These are phyloP conservation scores for Amphipoea oculea DNA, from an alignment of 2,888 invertebrate species.

Conservation along the genomic window DNA sequence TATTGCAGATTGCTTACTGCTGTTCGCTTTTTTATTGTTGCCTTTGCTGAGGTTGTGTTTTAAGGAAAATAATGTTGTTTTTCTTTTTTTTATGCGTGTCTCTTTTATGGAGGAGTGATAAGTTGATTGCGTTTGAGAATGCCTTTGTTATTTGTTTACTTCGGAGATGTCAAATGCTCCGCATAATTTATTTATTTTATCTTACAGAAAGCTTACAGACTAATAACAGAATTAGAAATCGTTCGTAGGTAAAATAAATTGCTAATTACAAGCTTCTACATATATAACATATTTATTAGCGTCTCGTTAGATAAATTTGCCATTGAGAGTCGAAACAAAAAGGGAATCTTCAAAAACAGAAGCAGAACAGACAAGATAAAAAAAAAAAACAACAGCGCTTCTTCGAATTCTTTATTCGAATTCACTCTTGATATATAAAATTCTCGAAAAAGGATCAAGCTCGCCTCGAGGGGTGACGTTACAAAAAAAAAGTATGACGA, in stretches of 20 bases:
- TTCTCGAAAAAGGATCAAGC: conserved; percentile 48
- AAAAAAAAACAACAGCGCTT: conserved; percentile 1
- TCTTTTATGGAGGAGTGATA: conserved; percentile 56
- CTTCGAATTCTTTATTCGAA: conserved; percentile 44
- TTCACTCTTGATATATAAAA: conserved; percentile 44
- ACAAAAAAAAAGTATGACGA: conserved; percentile 37
- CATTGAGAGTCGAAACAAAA: conserved; percentile 9
- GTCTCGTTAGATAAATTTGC: conserved; percentile 16
- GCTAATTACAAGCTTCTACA: too few species aligned
- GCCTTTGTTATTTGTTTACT: conserved; percentile 53
- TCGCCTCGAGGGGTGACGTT: conserved; percentile 33
- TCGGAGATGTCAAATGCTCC: conserved; percentile 24
- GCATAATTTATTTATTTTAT: too few species aligned
- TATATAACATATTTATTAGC: too few species aligned
- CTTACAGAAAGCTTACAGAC: too few species aligned
- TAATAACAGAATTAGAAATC: too few species aligned
- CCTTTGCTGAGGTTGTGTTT: conserved; percentile 62
- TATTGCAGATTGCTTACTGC: conserved; percentile 76
- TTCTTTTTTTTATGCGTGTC: conserved; percentile 48
- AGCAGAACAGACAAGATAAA: conserved; percentile 3
- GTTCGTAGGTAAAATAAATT: too few species aligned
- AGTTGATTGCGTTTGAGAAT: conserved; percentile 48
- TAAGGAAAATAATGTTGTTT: conserved; percentile 62
- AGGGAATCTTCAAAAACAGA: conserved; percentile 9
- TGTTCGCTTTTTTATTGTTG: conserved; percentile 70